Conservation (phyloP, 2,113 vertebrate species). For the Hydrochoerus hydrochaeris region DNA sequence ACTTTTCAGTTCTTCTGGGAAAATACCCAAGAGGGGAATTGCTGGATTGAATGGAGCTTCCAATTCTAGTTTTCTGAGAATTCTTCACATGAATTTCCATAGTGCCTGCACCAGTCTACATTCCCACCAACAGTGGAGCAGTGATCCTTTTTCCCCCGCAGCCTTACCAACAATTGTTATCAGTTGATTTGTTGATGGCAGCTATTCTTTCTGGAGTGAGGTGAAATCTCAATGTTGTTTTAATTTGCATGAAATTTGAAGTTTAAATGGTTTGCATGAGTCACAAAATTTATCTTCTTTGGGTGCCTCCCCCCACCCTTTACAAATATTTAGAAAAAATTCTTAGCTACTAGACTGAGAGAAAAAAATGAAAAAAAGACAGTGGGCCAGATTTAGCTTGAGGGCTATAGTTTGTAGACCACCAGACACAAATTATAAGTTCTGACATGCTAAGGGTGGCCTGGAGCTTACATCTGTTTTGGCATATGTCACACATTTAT, state of each 20-base stretch:
- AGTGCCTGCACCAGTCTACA: too few species aligned
- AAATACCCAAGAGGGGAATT: too few species aligned
- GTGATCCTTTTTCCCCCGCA: too few species aligned
- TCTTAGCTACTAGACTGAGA: not conserved
- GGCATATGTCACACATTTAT: not conserved
- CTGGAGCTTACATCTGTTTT: not conserved
- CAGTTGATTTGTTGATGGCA: too few species aligned
- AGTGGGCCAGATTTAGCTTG: not conserved
- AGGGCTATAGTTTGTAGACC: not conserved
- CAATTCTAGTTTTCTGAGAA: too few species aligned
- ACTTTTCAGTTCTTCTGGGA: too few species aligned
- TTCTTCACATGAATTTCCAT: too few species aligned
- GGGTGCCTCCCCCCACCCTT: not conserved
- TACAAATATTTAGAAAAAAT: not conserved
- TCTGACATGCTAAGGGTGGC: not conserved
- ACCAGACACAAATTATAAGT: not conserved
- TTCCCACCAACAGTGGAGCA: too few species aligned
- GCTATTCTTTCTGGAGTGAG: too few species aligned
- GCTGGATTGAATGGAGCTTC: too few species aligned
- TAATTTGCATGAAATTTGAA: slow-evolving; percentile 28
- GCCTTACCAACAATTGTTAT: too few species aligned
- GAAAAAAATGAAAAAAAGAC: not conserved
- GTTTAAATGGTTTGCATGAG: not conserved
- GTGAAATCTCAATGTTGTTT: too few species aligned
- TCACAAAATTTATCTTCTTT: slow-evolving; percentile 11